A percentile compares a stretch with the other conserved stretches of the same genome.
Evolutionary conservation across 2,113 vertebrate species (phyloP).

Genomic region (Chloebia gouldiae): DNA sequence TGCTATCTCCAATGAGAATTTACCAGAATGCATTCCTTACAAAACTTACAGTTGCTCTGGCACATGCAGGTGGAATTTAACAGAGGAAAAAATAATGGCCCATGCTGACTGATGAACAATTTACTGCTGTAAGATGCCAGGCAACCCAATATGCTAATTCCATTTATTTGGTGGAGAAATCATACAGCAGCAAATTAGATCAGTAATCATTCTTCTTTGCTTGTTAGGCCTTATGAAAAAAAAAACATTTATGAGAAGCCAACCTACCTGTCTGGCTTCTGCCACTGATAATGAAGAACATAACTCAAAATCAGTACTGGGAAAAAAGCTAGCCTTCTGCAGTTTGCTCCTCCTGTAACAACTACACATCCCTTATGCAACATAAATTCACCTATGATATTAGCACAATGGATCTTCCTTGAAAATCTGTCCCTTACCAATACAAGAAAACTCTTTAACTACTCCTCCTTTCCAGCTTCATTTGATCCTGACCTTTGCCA

Average conservation of each 20-base stretch:
- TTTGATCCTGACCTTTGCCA: background rate
- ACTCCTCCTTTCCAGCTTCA: background rate
- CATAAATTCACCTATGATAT: background rate
- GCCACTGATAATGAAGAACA: background rate
- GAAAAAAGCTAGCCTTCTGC: background rate
- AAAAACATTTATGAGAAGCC: background rate
- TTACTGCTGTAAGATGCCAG: background rate
- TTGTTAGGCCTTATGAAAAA: background rate
- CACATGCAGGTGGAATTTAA: background rate
- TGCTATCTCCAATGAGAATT: background rate
- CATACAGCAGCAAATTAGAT: constrained; percentile 22
- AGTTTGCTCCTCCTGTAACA: background rate
- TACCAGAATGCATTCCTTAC: background rate
- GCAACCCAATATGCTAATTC: background rate
- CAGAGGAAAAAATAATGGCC: background rate
- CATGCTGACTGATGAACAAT: background rate
- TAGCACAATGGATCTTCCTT: background rate
- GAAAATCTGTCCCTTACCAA: background rate
- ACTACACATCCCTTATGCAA: background rate
- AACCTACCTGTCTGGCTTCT: background rate
- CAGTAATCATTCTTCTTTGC: background rate
- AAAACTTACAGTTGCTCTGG: background rate
- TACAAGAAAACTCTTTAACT: background rate
- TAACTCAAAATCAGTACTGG: background rate
- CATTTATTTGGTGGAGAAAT: constrained; percentile 9